phyloP scores from a whole-genome alignment of 2,797 vertebrate genomes.

The Coregonus ussuriensis region DNA sequence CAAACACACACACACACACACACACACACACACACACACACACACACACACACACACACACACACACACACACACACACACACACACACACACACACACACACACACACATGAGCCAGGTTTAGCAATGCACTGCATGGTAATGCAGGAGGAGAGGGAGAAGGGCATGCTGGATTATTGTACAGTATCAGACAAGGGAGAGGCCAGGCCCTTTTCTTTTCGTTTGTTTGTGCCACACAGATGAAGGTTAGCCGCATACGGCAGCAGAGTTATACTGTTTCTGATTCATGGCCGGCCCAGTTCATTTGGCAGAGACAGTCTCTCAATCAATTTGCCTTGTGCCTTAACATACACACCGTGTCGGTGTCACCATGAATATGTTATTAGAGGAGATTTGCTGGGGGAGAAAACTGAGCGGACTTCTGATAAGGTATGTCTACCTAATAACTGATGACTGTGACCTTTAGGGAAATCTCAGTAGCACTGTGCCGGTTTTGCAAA shows the following conservation, averaged over 20 bases:
- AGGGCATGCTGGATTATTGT: constrained; percentile 47
- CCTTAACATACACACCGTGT: constrained; percentile 38
- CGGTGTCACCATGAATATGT: constrained; percentile 37
- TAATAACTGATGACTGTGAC: constrained; percentile 87
- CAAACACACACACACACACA: too few species aligned
- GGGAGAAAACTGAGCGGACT: constrained; percentile 42
- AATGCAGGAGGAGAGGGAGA: constrained; percentile 39
- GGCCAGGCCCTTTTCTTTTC: constrained; percentile 40
- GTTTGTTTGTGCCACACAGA: constrained; percentile 36
- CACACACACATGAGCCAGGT: background rate
- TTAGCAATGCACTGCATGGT: background rate
- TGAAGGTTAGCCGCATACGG: constrained; percentile 45
- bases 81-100: too few species aligned
- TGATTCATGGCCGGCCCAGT: constrained; percentile 46
- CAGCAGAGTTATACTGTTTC: constrained; percentile 48
- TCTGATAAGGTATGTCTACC: constrained; percentile 57
- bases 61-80: too few species aligned
- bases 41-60: too few species aligned
- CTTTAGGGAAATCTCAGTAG: constrained; percentile 81
- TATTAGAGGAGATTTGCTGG: constrained; percentile 50
- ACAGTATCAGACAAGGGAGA: constrained; percentile 33
- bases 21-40: too few species aligned
- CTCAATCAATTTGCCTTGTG: constrained; percentile 53
- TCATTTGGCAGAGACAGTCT: constrained; percentile 56
- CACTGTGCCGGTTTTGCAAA: constrained; percentile 77